phyloP scores from a whole-genome alignment of 2,797 vertebrate genomes.

The Eurystomus glaucurus region DNA sequence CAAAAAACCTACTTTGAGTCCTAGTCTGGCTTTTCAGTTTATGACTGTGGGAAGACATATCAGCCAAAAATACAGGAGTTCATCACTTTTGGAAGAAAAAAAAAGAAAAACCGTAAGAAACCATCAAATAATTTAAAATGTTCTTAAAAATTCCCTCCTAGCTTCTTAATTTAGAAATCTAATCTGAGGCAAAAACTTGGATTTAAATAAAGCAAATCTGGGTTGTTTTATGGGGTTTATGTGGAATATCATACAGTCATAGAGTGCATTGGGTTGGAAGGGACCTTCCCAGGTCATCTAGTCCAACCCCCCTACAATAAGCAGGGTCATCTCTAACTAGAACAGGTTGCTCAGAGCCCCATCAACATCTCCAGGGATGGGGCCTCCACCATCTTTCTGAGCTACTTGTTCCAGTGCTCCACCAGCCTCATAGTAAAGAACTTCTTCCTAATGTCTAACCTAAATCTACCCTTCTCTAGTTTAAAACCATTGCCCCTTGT shows the following conservation, averaged over 20 bases:
- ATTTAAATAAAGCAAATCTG: neutral
- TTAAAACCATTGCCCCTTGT: too few relatives aligned
- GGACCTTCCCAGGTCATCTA: too few relatives aligned
- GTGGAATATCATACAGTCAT: neutral
- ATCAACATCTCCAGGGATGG: too few relatives aligned
- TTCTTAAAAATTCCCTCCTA: neutral
- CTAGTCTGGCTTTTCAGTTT: constrained; percentile 17
- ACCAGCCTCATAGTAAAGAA: too few relatives aligned
- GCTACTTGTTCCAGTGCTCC: too few relatives aligned
- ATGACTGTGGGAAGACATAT: neutral
- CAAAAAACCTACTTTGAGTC: neutral
- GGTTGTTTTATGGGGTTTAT: neutral
- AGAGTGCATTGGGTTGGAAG: too few relatives aligned
- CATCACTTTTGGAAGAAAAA: neutral
- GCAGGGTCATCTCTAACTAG: too few relatives aligned
- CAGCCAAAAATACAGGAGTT: neutral
- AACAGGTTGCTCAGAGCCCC: too few relatives aligned
- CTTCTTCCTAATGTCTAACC: too few relatives aligned
- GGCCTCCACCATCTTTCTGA: too few relatives aligned
- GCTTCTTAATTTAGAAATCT: neutral
- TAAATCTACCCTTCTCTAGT: too few relatives aligned
- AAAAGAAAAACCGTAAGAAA: neutral
- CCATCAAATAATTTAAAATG: neutral
- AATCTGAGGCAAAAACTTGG: neutral
- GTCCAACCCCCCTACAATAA: too few relatives aligned